Conservation (phyloP, 2,888 invertebrate genomes). For the Atethmia centrago region DNA sequence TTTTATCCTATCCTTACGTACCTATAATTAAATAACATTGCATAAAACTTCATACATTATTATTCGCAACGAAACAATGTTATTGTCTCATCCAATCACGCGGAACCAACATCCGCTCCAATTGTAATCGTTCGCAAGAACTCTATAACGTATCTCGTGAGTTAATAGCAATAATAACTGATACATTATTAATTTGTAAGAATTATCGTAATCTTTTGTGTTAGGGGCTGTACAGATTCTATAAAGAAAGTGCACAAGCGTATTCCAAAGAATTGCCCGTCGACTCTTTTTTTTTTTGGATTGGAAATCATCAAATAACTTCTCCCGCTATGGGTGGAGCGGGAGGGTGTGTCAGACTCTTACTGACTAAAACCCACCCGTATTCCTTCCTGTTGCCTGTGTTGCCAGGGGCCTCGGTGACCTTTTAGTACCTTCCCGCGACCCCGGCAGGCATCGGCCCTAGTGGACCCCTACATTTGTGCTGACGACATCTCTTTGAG, state of each 20-base stretch:
- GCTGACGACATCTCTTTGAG: no score
- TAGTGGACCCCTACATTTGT: no score
- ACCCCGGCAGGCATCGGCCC: no score
- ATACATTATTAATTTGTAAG: conserved; percentile 56
- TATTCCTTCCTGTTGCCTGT: no score
- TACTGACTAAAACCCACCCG: no score
- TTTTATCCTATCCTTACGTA: background rate
- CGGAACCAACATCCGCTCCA: conserved; percentile 41
- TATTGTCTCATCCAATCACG: conserved; percentile 33
- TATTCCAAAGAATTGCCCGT: no score
- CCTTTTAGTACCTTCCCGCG: no score
- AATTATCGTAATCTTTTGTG: conserved; percentile 28
- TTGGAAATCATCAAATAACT: no score
- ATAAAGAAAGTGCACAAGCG: background rate
- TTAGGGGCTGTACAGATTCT: conserved; percentile 34
- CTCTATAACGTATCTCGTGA: conserved; percentile 40
- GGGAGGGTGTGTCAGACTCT: no score
- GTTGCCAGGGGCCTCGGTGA: no score
- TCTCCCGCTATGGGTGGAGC: no score
- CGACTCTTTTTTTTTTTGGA: no score
- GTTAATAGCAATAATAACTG: conserved; percentile 34
- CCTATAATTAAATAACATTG: background rate
- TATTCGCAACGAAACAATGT: background rate
- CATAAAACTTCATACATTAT: background rate
- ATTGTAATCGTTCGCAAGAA: conserved; percentile 47